Base-by-base conservation (phyloP, 92 coral and sea anemone genomes). In the Phenganax marumi region DNA sequence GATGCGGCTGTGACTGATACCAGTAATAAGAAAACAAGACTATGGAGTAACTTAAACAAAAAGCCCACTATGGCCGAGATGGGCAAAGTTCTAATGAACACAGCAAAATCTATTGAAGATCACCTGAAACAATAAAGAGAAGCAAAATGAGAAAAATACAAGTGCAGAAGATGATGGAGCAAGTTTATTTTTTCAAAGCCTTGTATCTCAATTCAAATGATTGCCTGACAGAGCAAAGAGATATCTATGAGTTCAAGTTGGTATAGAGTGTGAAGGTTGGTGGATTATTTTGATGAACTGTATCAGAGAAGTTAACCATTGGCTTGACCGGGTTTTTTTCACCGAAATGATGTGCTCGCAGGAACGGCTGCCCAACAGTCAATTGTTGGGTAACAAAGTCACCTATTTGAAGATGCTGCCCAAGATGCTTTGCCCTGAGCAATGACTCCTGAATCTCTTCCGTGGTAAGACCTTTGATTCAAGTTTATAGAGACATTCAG, bases 101-200 rank as follows among this genome's bases (percentile, higher is more conserved):
- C 62, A 56, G 62, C 62, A 56, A 56, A 56, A 56, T 56, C 62
- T 16, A 56, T 56, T 3, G 8, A 56, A 7, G 62, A 56, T 3
- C 62, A 56, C 10, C 62, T 56, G 62, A 56, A 56, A 10, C 8
- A 56, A 56, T 56, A 17, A 3, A 56, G 10, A 16, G 62, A 56
- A 56, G 62, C n/a, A 12, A 56, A 16, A 16, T 56, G 62, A 56
- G 62, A 52, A 52, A 52, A 52, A 52, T 52, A 52, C 57, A 56
- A 56, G 3, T 56, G 62, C 4, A 10, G 62, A 56, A 3, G 62
- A 56, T 56, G 62, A 56, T 56, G 62, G 62, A 12, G 62, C 62
- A 56, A 56, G 62, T 56, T 56, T 56, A 56, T 56, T 56, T 56
- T 56, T 56, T 10, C 62, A 56, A 56, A 56, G 62, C 10, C 62